A percentile compares a stretch with the other conserved stretches of the same genome.
Conservation (phyloP, 35 echinoderm and acorn worm genomes). For the Diadema setosum region DNA sequence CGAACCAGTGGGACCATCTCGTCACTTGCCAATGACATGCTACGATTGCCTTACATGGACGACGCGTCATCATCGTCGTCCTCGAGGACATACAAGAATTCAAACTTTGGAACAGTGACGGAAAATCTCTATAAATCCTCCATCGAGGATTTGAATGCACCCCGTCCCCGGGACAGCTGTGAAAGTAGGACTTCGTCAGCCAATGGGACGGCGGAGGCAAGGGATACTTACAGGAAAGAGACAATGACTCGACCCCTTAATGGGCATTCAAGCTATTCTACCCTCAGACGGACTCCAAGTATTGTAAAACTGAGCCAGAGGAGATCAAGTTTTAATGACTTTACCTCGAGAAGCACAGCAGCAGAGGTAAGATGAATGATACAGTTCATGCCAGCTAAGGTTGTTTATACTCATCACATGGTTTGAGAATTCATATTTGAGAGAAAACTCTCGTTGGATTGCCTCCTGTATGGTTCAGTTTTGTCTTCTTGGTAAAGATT, state of each 20-base stretch:
- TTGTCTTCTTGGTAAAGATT: too few species aligned
- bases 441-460: too few species aligned
- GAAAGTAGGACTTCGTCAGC: neutral
- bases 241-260: neutral
- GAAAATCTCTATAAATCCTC: constrained; percentile 1
- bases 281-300: neutral
- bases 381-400: too few species aligned
- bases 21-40: neutral
- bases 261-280: neutral
- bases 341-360: neutral
- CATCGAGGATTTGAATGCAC: neutral
- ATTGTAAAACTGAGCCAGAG: neutral
- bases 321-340: constrained; percentile 1
- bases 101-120: neutral
- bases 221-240: neutral
- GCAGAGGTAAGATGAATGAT: neutral
- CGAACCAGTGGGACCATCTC: neutral
- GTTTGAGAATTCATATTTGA: too few species aligned
- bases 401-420: too few species aligned
- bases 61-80: neutral
- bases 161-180: neutral
- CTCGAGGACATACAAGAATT: neutral
- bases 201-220: neutral
- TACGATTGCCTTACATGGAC: neutral
- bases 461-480: too few species aligned